Base-by-base conservation (phyloP, 1,140 invertebrate genomes). In the Drosophila kohkoa region DNA sequence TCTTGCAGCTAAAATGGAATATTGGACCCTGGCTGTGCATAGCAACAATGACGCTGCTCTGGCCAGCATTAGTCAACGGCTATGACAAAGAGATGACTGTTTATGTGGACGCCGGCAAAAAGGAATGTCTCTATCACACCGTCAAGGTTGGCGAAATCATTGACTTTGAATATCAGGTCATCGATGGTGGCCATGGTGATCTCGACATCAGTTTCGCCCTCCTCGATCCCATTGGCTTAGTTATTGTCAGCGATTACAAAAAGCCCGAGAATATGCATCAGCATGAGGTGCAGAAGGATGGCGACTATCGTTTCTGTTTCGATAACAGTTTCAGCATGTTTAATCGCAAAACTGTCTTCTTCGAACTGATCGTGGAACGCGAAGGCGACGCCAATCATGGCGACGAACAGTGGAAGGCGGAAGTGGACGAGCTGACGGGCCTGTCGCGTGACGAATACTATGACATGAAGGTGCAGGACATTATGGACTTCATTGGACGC, bases 261-360 rank as follows among this genome's bases (percentile, higher is more conserved):
- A 96, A 96, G 91, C 93, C 95, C 3, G 96, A 96, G 85, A 96
- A 95, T 75, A 93, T 94, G 41, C 95, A 96, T 86, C 94, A 95
- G 79, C 94, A 93, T 52, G 93, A 94, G 62, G 93, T 92, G 2
- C 92, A 90, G 4, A 92, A 94, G 66, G 93, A 94, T 46, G 97
- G 96, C 3, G 96, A 96, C 79, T 97, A 96, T 90, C 94, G 95
- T 71, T 95, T 97, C 77, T 98, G 97, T 85, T 97, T 97, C 86
- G 97, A 97, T 86, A 98, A 98, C 85, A 95, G 94, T 3, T 96
- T 96, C 86, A 97, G 96, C 82, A 94, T 94, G 8, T 96, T 96
- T 89, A 96, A 95, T 75, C 93, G 94, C 7, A 98, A 98, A 92
- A 95, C 96, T 20, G 95, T 98, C 1, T 97, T 96, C 89, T 97